Evolutionary conservation across 2,797 vertebrate species (phyloP), one percentile per base, ranked within the genome.

Genomic region (Mallotus villosus): DNA sequence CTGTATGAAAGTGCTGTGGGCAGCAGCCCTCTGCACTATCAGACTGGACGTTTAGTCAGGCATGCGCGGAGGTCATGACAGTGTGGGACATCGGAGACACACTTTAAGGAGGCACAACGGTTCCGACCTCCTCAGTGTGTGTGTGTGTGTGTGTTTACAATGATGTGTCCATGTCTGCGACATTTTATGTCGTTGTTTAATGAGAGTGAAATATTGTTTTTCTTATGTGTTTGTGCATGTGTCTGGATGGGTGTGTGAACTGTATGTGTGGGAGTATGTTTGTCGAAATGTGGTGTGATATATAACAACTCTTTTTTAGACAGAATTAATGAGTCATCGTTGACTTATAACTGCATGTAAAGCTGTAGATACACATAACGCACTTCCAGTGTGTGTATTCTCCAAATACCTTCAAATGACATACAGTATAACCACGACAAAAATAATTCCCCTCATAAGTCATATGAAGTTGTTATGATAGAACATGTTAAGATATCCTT

Each of bases 1-100:
- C 89, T 88, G 89, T 86, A 90, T 87, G 85, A 91, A 87, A 84
- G 74, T 76, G 72, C 82, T 87, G 83, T 60, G 85, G 87, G 80
- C 82, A 79, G 80, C 25, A 73, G 76, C 79, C 85, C 76, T 81
- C 86, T 81, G 81, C 80, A 83, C 84, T 89, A 73, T 85, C 84
- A 76, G 74, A 72, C 78, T 68, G 80, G 59, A 78, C 76, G 29
- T 73, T 86, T 84, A 81, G 79, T 83, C 81, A 68, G 81, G 74
- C 78, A 79, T 63, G 27, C 74, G 76, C 73, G 11, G 19, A 72
- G 76, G 72, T 90, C 89, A 89, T 89, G 88, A 84, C 83, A 81
- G 86, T 88, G 85, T 89, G 78, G 74, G 83, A 85, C 82, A 88
- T 86, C 85, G 86, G 84, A 78, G 71, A 83, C 80, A 72, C 70